phyloP scores from a whole-genome alignment of 2,797 vertebrate genomes.

The Pantherophis alleghaniensis region DNA sequence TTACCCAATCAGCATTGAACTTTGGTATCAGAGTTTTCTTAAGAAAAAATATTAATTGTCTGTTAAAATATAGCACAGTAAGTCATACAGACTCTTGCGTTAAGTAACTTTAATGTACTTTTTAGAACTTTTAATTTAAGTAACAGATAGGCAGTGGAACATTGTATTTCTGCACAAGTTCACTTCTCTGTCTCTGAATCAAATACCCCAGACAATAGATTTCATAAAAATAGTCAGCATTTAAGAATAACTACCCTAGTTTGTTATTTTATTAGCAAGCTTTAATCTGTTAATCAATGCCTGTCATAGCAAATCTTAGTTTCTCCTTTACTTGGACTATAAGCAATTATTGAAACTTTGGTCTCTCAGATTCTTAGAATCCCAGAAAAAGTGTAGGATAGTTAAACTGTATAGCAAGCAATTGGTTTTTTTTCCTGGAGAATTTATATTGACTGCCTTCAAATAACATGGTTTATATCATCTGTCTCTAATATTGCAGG shows the following conservation, averaged over 20 bases:
- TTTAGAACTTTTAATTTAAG: neutral
- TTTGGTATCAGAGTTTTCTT: neutral
- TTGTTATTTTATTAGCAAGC: neutral
- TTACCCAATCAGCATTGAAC: neutral
- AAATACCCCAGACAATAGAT: neutral
- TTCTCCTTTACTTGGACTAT: neutral
- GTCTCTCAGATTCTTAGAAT: neutral
- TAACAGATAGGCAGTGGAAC: neutral
- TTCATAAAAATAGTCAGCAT: neutral
- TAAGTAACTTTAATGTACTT: neutral
- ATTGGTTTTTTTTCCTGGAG: slow-evolving; percentile 52
- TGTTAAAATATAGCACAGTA: neutral
- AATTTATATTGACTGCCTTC: slow-evolving; percentile 52
- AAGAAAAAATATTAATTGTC: neutral
- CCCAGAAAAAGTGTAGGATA: slow-evolving; percentile 16
- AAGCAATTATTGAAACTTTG: neutral
- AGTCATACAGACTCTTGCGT: neutral
- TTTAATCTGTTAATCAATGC: neutral
- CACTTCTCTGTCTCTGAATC: neutral
- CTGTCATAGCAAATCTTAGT: neutral
- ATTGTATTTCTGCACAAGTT: neutral
- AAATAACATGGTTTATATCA: slow-evolving; percentile 53
- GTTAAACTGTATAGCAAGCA: slow-evolving; percentile 44
- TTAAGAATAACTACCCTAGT: neutral
- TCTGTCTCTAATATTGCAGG: slow-evolving; percentile 45